These are phyloP conservation scores for Deroplatys truncata DNA, from an alignment of 2,888 invertebrate genomes.

Conservation along the genomic window DNA sequence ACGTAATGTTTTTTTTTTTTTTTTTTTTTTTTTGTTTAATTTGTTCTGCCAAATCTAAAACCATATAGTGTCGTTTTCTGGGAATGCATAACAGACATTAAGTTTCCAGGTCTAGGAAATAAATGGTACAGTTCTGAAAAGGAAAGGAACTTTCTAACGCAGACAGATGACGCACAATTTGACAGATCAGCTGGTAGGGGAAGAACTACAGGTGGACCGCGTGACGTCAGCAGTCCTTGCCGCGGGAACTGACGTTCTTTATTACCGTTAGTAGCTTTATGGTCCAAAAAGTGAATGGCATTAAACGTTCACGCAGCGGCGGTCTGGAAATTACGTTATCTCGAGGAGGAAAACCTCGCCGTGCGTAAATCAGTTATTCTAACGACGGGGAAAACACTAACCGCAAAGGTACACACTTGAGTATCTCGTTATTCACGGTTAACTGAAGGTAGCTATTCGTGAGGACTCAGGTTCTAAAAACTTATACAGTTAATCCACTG, in stretches of 20 bases:
- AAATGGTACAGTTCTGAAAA: background rate
- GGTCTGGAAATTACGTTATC: background rate
- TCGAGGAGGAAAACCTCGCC: background rate
- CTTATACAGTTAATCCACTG: no score
- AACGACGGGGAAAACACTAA: background rate
- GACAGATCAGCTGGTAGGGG: background rate
- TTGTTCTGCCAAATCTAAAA: no score
- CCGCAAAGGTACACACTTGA: background rate
- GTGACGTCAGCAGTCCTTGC: background rate
- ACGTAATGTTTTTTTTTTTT: no score
- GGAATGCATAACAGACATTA: no score
- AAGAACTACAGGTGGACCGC: background rate
- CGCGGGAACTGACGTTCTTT: background rate
- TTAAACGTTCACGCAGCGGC: no score
- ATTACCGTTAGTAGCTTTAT: background rate
- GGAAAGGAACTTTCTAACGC: background rate
- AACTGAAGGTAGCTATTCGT: no score
- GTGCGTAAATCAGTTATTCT: background rate
- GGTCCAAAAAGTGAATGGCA: background rate
- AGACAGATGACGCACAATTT: background rate
- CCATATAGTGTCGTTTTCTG: no score
- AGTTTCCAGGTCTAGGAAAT: background rate
- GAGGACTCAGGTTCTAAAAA: no score
- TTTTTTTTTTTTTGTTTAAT: no score
- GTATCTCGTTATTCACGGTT: no score